Percentiles rank a stretch among this genome's conserved stretches.
Conservation (phyloP, 2,797 vertebrate species). For the Acanthis flammea region DNA sequence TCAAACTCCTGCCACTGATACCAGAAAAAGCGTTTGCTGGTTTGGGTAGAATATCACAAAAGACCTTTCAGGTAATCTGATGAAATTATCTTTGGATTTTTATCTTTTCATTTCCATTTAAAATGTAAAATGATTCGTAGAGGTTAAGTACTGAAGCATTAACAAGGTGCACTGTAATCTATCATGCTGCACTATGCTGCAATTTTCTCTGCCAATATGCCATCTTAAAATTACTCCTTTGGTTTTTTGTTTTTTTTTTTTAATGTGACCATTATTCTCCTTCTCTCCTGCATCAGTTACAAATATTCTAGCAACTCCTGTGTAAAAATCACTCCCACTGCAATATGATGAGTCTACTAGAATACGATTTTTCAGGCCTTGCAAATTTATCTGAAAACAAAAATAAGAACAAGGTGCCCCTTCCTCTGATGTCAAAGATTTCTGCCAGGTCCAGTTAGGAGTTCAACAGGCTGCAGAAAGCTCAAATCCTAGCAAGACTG, state of each 20-base stretch:
- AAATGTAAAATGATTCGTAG: not conserved
- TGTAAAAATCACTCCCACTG: not conserved
- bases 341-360: not conserved
- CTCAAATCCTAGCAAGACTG: not conserved
- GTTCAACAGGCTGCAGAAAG: not conserved
- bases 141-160: not conserved
- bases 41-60: not conserved
- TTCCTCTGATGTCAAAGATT: not conserved
- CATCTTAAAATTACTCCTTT: not conserved
- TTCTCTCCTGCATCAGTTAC: not conserved
- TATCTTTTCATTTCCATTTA: constrained; percentile 8
- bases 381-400: not conserved
- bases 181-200: not conserved
- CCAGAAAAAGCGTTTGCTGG: not conserved
- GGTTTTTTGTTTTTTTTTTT: not conserved
- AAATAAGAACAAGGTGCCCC: not conserved
- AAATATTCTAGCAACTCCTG: not conserved
- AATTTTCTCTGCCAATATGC: not conserved
- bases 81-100: not conserved
- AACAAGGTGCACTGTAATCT: not conserved
- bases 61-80: not conserved
- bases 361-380: not conserved
- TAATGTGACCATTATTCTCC: not conserved
- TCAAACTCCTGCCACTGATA: not conserved
- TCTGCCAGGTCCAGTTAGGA: not conserved